Evolutionary conservation across 2,797 vertebrate species (phyloP).

Genomic region (Hozukius guyotensis): DNA sequence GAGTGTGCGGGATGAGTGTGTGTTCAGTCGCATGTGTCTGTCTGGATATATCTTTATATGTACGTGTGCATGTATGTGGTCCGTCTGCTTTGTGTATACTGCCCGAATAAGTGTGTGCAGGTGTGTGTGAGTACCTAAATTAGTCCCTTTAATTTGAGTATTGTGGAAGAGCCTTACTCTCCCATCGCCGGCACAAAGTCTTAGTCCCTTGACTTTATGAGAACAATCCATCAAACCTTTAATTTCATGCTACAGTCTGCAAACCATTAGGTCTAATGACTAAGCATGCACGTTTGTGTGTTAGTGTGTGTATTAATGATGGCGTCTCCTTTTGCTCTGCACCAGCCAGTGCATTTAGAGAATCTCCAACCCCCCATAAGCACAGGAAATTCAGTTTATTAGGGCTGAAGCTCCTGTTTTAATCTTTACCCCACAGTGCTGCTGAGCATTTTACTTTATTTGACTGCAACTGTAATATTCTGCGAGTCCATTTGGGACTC

Average conservation of each 20-base stretch:
- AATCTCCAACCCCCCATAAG: constrained; percentile 43
- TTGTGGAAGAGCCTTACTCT: constrained; percentile 35
- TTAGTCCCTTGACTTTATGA: constrained; percentile 71
- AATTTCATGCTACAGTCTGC: constrained; percentile 76
- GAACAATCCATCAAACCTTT: constrained; percentile 76
- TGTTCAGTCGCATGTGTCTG: background rate
- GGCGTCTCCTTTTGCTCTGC: constrained; percentile 44
- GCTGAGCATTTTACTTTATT: constrained; percentile 51
- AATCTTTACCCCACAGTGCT: constrained; percentile 25
- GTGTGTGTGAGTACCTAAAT: constrained; percentile 27
- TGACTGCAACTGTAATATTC: constrained; percentile 47
- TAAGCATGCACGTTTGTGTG: constrained; percentile 58
- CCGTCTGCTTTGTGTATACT: background rate
- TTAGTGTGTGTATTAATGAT: constrained; percentile 69
- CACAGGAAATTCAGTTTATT: constrained; percentile 51
- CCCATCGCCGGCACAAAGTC: constrained; percentile 54
- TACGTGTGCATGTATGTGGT: background rate
- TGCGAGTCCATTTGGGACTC: constrained; percentile 38
- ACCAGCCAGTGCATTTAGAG: constrained; percentile 52
- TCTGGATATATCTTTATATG: background rate
- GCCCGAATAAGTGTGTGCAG: background rate
- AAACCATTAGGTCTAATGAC: constrained; percentile 73
- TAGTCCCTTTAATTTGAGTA: constrained; percentile 38
- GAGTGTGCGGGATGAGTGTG: background rate
- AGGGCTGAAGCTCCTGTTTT: constrained; percentile 32